Evolutionary conservation across 2,797 vertebrate genomes (phyloP).

Genomic region (Typhlichthys eigenmanni): DNA sequence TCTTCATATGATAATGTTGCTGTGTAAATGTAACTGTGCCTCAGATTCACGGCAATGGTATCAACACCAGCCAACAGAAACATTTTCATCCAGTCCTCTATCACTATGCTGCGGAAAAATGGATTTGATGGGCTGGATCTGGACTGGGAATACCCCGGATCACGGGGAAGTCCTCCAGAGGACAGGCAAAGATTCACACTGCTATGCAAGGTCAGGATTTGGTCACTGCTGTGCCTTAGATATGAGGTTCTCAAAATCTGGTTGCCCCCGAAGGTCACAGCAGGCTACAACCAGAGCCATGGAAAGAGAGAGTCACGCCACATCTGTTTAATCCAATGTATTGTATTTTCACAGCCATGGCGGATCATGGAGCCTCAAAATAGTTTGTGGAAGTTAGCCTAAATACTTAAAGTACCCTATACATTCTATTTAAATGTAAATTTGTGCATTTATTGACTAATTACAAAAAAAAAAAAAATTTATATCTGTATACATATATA

Average conservation of each 20-base stretch:
- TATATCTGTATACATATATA: no score
- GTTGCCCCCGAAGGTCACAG: background rate
- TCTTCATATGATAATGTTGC: background rate
- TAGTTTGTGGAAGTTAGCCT: no score
- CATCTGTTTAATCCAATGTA: no score
- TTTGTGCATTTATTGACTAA: no score
- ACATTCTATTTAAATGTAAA: no score
- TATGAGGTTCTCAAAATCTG: no score
- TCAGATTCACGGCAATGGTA: constrained; percentile 79
- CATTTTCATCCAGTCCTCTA: constrained; percentile 79
- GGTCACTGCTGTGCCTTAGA: background rate
- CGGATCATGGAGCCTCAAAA: no score
- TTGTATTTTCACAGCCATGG: no score
- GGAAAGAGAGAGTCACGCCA: no score
- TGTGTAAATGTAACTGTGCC: background rate
- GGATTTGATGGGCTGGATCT: constrained; percentile 84
- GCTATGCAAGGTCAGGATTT: constrained; percentile 73
- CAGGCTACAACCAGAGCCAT: no score
- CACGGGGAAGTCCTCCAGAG: constrained; percentile 75
- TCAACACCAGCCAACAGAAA: constrained; percentile 69
- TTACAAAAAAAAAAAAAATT: no score
- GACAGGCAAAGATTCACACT: constrained; percentile 79
- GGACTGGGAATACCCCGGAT: constrained; percentile 84
- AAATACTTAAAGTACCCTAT: no score
- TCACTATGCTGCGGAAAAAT: constrained; percentile 71